Evolutionary conservation across 2,797 vertebrate species (phyloP).

Genomic region (Cuculus canorus): DNA sequence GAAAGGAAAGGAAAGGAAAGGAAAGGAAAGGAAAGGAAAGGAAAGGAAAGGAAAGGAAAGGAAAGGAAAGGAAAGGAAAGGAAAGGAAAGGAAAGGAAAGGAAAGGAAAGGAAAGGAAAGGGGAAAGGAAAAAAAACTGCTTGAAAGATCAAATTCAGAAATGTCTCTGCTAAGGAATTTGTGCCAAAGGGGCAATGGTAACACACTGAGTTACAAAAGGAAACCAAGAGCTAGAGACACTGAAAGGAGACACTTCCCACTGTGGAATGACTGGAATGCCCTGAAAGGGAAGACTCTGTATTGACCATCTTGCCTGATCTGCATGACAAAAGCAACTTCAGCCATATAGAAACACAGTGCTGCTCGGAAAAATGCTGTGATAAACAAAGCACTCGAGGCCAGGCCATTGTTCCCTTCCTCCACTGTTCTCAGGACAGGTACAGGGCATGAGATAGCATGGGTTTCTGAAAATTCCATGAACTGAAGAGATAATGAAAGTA

Average conservation of each 20-base stretch:
- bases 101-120: constrained; percentile 12
- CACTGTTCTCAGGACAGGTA: constrained; percentile 53
- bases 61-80: constrained; percentile 12
- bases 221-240: constrained; percentile 25
- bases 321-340: constrained; percentile 77
- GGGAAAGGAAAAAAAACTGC: constrained; percentile 13
- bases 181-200: constrained; percentile 36
- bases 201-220: constrained; percentile 54
- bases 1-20: constrained; percentile 12
- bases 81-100: constrained; percentile 12
- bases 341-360: constrained; percentile 45
- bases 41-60: constrained; percentile 12
- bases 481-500: constrained; percentile 22
- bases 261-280: constrained; percentile 69
- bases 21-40: constrained; percentile 12
- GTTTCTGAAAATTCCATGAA: constrained; percentile 11
- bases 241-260: constrained; percentile 68
- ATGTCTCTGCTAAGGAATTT: constrained; percentile 51
- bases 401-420: constrained; percentile 36
- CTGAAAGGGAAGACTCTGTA: constrained; percentile 49
- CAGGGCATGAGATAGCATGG: neutral
- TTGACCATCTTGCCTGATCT: constrained; percentile 76
- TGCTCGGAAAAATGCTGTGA: constrained; percentile 47
- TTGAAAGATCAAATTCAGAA: constrained; percentile 49
- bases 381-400: constrained; percentile 67